Percentiles rank a stretch among this genome's conserved stretches.
Evolutionary conservation across 2,888 invertebrate species (phyloP).

Genomic region (Villa cingulata): DNA sequence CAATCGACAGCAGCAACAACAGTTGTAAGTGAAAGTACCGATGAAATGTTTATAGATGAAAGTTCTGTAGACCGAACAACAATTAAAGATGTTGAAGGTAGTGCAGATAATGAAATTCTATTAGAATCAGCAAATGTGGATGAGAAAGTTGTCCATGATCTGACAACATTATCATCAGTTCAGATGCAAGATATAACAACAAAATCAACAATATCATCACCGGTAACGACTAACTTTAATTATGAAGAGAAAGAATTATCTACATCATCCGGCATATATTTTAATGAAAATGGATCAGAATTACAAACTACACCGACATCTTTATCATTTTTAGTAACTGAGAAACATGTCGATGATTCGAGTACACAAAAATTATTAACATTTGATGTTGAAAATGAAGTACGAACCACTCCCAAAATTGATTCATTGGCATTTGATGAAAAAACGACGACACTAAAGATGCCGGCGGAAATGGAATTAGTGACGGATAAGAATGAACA

Average conservation of each 20-base stretch:
- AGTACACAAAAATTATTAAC: background rate
- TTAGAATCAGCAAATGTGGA: background rate
- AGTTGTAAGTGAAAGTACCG: background rate
- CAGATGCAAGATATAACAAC: background rate
- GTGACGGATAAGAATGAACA: background rate
- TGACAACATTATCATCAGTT: background rate
- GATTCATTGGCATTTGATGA: background rate
- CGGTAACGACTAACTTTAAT: background rate
- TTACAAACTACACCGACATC: background rate
- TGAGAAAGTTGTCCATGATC: background rate
- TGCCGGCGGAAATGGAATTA: background rate
- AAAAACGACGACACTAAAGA: background rate
- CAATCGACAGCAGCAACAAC: background rate
- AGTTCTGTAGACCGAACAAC: background rate
- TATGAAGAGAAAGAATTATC: background rate
- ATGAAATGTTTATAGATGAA: background rate
- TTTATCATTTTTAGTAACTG: background rate
- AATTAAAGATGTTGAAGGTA: background rate
- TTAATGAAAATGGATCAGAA: background rate
- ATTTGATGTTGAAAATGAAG: background rate
- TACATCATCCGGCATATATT: background rate
- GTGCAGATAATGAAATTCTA: background rate
- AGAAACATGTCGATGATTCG: background rate
- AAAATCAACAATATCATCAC: background rate
- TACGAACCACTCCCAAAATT: too few species aligned